Evolutionary conservation across 2,888 invertebrate species (phyloP).

Genomic region (Odontomyia ornata): DNA sequence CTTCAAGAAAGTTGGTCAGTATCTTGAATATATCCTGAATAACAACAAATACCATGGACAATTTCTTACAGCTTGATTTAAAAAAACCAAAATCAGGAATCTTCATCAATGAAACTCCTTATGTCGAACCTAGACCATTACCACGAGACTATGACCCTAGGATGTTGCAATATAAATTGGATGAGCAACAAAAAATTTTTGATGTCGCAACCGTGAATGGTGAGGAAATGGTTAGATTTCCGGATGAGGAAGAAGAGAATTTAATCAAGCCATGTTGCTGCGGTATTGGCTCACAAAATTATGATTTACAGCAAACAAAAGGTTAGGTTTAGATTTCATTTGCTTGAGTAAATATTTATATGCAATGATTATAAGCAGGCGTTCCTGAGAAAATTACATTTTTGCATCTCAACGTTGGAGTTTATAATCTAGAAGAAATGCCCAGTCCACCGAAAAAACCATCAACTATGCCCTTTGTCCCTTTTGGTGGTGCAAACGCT

Average conservation of each 20-base stretch:
- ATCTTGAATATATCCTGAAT: background rate
- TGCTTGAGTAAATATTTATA: too few relatives aligned
- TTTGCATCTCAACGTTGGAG: too few relatives aligned
- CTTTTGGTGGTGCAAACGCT: too few relatives aligned
- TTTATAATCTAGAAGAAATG: too few relatives aligned
- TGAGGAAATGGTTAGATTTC: constrained; percentile 50
- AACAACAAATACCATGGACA: background rate
- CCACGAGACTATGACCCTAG: constrained; percentile 60
- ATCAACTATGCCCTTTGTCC: too few relatives aligned
- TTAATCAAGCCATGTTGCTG: background rate
- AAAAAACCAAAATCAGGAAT: constrained; percentile 60
- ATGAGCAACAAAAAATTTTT: constrained; percentile 47
- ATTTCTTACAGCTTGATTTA: constrained; percentile 56
- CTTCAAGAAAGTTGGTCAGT: constrained; percentile 57
- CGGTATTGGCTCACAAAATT: too few relatives aligned
- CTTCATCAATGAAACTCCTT: constrained; percentile 58
- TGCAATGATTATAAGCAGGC: too few relatives aligned
- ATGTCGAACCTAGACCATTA: constrained; percentile 53
- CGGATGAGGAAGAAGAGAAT: background rate
- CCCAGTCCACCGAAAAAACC: too few relatives aligned
- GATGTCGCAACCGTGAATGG: constrained; percentile 51
- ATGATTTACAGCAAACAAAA: too few relatives aligned
- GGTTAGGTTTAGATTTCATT: too few relatives aligned
- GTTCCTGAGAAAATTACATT: too few relatives aligned
- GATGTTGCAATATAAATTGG: constrained; percentile 57